Percentiles rank a stretch among this genome's conserved stretches.
Evolutionary conservation across 2,888 invertebrate species (phyloP).

Genomic region (Acrobasis suavella): DNA sequence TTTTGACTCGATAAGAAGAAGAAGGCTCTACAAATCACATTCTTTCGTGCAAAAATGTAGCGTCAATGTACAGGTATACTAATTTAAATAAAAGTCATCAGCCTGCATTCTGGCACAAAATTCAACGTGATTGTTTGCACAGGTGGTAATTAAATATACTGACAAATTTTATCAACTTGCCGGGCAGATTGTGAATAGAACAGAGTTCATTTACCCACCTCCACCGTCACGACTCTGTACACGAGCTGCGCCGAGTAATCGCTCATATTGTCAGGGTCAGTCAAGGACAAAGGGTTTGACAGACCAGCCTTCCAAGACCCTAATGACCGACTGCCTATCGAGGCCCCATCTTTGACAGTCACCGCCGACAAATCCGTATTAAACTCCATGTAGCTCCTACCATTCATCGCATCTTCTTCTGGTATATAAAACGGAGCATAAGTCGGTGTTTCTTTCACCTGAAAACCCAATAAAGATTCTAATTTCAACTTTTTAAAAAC

Average conservation of each 20-base stretch:
- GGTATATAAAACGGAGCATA: constrained; percentile 86
- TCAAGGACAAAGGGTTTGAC: constrained; percentile 84
- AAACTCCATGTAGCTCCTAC: constrained; percentile 89
- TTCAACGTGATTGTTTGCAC: constrained; percentile 52
- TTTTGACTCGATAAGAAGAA: no score
- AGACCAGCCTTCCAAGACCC: constrained; percentile 92
- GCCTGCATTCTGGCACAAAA: not conserved
- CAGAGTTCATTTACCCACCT: constrained; percentile 84
- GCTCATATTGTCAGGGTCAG: constrained; percentile 85
- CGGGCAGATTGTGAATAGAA: constrained; percentile 54
- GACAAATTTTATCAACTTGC: constrained; percentile 57
- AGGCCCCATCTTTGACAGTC: constrained; percentile 87
- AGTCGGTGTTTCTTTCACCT: constrained; percentile 85
- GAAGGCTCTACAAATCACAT: no score
- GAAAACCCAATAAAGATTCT: constrained; percentile 31
- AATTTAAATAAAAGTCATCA: not conserved
- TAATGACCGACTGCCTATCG: constrained; percentile 86
- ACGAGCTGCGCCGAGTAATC: constrained; percentile 91
- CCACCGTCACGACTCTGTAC: constrained; percentile 93
- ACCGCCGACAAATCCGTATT: constrained; percentile 87
- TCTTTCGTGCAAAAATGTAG: no score
- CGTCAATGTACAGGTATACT: no score
- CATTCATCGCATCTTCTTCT: constrained; percentile 85
- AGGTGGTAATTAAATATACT: constrained; percentile 60
- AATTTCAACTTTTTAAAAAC: not conserved